Evolutionary conservation across 2,113 vertebrate species (phyloP), one percentile per base, ranked within the genome.

Genomic region (Bubo bubo): DNA sequence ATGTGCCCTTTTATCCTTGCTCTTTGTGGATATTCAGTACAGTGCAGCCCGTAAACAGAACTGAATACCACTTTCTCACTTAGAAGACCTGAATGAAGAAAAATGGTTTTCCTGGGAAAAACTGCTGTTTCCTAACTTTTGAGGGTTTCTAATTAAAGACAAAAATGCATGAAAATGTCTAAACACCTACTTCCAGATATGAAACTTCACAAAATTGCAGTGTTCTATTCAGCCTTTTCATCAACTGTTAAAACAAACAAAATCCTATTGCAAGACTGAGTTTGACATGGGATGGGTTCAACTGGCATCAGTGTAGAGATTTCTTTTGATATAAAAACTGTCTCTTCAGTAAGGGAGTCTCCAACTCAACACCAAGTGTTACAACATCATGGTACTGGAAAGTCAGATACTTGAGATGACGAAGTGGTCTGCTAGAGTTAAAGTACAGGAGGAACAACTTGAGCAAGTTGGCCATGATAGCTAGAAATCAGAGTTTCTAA

Each of bases 1-100:
- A 53, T 0, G 3, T 39, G 35, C 8, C 47, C 24, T 35, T 22
- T 32, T 76, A 60, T 27, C 13, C 15, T 50, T 2, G 4, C 4
- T 50, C 23, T 88, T 52, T 21, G 8, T 52, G 58, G 18, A 30
- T 73, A 83, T 52, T 76, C 39, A 64, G 39, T 35, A 56, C 12
- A 55, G 37, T 2, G 4, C 5, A 76, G 53, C 24, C 37, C 56
- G 43, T 35, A 64, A 91, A 47, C 12, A 63, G 32, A 6, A 86
- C 4, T 41, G 17, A 80, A 13, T 37, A 64, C 13, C 22, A 43
- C n/a, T 32, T 85, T 66, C 55, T 60, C 43, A 86, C 23, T 56
- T 74, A 79, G 52, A 6, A 58, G 24, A 79, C 9, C 17, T 35
- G 22, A 77, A 49, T 16, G 18, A 90, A 87, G 64, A 14, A 87